Base-by-base conservation (phyloP, 1,140 invertebrate genomes). In the Philaenus spumarius region DNA sequence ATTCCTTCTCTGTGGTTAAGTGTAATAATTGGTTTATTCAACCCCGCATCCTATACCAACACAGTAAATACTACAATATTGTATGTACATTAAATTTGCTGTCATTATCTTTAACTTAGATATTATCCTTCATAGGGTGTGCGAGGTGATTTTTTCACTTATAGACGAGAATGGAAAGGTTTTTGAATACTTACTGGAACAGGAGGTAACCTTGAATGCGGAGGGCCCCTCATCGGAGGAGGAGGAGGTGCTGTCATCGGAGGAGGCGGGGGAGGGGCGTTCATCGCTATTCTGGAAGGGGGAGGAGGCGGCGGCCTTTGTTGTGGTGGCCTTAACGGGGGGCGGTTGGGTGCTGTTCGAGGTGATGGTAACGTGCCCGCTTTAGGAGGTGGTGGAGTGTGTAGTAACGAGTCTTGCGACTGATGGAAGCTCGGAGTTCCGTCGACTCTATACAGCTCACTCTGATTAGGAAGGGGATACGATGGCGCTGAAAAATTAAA, bases 351-450 rank as follows among this genome's bases (percentile, higher is more conserved):
- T 1, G 71, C 62, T 5, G 62, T 34, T n/a, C 47, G 34, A 19
- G 52, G 26, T 7, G 37, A 17, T 20, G 43, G 37, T 37, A 26
- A 23, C 23, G 54, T 59, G 37, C 46, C 63, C 5, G 45, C n/a
- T 46, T 46, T 54, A 37, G 50, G 59, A 19, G 60, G 55, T 19
- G 67, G 63, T 11, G 67, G 71, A 7, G 70, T 59, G 15, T 50
- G 20, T 23, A 59, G 55, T 30, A 78, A 51, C 17, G 72, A 77
- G 62, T 80, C 78, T 39, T 79, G 75, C 0, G 77, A 80, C 26
- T 78, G 77, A 58, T 79, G 77, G 15, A 79, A 68, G 11, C 75
- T 73, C 0, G 74, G 66, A 7, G 71, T 62, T 2, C 71, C 67
- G 15, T 47, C 62, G 14, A 53, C 45, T 34, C 43, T 50, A 39